Conservation (phyloP, 2,113 vertebrate species). For the Motacilla alba region DNA sequence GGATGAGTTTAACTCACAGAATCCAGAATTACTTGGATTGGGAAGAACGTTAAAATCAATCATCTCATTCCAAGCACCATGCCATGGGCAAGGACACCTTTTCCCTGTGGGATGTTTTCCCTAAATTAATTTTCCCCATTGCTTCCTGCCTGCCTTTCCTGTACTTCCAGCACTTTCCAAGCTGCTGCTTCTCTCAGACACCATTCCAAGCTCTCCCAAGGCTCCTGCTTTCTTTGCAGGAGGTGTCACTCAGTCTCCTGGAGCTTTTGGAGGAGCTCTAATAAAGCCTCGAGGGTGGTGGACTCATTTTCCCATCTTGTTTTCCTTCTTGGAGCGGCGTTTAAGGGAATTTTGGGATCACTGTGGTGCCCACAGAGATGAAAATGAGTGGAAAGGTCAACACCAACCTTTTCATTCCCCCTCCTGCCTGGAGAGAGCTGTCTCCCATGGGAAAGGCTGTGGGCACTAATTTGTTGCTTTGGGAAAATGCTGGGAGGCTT, state of each 20-base stretch:
- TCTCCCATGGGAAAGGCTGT: neutral
- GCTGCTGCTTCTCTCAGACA: neutral
- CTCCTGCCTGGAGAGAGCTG: neutral
- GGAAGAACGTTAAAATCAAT: neutral
- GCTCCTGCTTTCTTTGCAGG: neutral
- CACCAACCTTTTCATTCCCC: neutral
- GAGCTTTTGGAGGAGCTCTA: neutral
- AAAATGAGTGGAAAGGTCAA: neutral
- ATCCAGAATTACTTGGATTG: neutral
- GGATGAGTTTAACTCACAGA: neutral
- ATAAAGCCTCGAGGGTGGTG: neutral
- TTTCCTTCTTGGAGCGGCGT: neutral
- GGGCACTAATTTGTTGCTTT: neutral
- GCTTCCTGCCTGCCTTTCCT: neutral
- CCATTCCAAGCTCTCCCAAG: neutral
- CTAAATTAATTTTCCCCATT: accelerated
- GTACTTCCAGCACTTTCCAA: neutral
- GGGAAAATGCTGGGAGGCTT: neutral
- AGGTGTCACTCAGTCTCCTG: neutral
- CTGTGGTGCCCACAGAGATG: neutral
- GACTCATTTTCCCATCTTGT: neutral
- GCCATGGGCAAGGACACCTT: neutral
- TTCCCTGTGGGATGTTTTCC: neutral
- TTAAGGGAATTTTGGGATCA: neutral
- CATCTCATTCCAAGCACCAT: accelerated